Evolutionary conservation across 2,888 invertebrate species (phyloP).

Genomic region (Drosophila recens): DNA sequence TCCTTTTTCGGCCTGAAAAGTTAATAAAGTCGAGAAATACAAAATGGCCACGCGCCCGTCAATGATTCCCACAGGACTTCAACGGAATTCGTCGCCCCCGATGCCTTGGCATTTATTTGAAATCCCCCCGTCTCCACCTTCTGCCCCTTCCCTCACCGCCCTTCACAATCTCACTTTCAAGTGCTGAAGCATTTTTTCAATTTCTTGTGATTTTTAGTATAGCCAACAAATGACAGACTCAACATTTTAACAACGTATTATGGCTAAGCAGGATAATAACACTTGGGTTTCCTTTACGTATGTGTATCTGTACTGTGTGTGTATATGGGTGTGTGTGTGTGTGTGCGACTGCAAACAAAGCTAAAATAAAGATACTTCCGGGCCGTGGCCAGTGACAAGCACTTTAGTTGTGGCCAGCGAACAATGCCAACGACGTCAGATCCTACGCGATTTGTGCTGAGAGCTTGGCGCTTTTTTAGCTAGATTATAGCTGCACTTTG

Average conservation of each 20-base stretch:
- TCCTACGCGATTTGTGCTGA: constrained; percentile 39
- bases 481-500: background rate
- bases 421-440: constrained; percentile 56
- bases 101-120: constrained; percentile 55
- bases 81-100: constrained; percentile 21
- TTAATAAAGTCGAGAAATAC: constrained; percentile 72
- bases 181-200: constrained; percentile 67
- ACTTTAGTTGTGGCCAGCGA: constrained; percentile 74
- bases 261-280: constrained; percentile 80
- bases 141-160: background rate
- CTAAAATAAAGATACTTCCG: constrained; percentile 79
- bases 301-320: constrained; percentile 15
- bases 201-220: constrained; percentile 74
- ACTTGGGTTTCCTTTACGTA: constrained; percentile 57
- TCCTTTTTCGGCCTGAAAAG: constrained; percentile 63
- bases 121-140: background rate
- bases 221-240: constrained; percentile 75
- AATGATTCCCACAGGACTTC: constrained; percentile 72
- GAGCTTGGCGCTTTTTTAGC: constrained; percentile 46
- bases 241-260: constrained; percentile 81
- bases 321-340: constrained; percentile 22
- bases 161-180: constrained; percentile 3
- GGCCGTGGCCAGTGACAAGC: constrained; percentile 77
- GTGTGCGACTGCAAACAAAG: constrained; percentile 68
- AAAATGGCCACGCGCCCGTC: constrained; percentile 73